Evolutionary conservation across 2,797 vertebrate genomes (phyloP).

Genomic region (Hoplostethus mediterraneus): DNA sequence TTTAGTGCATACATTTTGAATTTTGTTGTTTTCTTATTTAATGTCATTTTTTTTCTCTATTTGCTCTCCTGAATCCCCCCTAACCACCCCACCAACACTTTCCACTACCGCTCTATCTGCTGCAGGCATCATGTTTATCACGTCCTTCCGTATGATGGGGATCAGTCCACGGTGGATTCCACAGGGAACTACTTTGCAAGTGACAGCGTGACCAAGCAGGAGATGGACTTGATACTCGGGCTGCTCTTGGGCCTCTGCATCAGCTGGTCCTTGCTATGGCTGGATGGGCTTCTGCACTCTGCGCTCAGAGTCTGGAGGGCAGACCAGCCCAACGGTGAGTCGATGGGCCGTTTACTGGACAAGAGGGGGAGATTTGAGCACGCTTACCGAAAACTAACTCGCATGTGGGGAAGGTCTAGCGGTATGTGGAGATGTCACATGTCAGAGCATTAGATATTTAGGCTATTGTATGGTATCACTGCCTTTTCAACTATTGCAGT

Average conservation of each 20-base stretch:
- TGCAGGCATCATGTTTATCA: conserved; percentile 88
- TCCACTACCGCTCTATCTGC: conserved; percentile 33
- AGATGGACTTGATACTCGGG: conserved; percentile 90
- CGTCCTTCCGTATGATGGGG: conserved; percentile 89
- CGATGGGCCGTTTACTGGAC: too few species aligned
- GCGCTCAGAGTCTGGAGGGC: conserved; percentile 87
- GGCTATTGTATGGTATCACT: too few species aligned
- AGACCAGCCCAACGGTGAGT: conserved; percentile 86
- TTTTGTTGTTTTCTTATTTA: too few species aligned
- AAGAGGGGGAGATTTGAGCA: too few species aligned
- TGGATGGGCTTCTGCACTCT: conserved; percentile 86
- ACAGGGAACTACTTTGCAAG: conserved; percentile 87
- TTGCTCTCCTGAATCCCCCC: too few species aligned
- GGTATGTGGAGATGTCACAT: too few species aligned
- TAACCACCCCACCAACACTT: not conserved
- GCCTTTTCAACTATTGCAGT: too few species aligned
- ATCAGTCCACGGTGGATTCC: conserved; percentile 85
- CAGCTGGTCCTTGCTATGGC: conserved; percentile 90
- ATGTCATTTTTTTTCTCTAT: too few species aligned
- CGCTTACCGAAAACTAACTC: too few species aligned
- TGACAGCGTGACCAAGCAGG: conserved; percentile 89
- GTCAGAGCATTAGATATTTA: too few species aligned
- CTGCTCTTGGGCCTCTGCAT: conserved; percentile 91
- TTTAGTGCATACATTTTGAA: too few species aligned
- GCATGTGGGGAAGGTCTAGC: too few species aligned